Conservation (phyloP, 2,113 vertebrate genomes). For the Sula dactylatra region DNA sequence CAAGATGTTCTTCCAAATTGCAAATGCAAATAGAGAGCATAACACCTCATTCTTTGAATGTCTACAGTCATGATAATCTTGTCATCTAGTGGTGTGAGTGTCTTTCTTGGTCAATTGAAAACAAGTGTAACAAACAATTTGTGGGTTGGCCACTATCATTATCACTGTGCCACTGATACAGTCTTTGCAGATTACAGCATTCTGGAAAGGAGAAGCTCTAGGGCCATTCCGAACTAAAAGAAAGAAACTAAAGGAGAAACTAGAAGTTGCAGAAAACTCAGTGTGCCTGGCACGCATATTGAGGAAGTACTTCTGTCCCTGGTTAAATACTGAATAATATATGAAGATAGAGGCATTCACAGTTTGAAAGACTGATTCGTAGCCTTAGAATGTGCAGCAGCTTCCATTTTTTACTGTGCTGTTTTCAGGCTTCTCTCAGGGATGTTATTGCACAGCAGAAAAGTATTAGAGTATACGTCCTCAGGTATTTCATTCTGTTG, state of each 20-base stretch:
- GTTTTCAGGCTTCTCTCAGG: not conserved
- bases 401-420: not conserved
- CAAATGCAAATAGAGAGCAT: not conserved
- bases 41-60: not conserved
- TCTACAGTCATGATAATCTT: not conserved
- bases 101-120: accelerated
- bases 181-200: not conserved
- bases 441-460: not conserved
- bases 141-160: not conserved
- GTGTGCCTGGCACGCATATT: not conserved
- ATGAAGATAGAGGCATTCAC: not conserved
- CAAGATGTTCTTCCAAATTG: not conserved
- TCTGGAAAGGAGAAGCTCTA: not conserved
- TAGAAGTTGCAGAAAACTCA: not conserved
- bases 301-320: not conserved
- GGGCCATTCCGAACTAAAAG: not conserved
- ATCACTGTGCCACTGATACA: not conserved
- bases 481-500: not conserved
- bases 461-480: not conserved
- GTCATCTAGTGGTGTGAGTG: accelerated
- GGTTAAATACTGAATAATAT: not conserved
- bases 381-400: not conserved
- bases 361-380: not conserved
- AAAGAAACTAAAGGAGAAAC: not conserved
- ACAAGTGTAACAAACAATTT: not conserved